Conservation (phyloP, 2,888 invertebrate species). For the Sturmia bella region DNA sequence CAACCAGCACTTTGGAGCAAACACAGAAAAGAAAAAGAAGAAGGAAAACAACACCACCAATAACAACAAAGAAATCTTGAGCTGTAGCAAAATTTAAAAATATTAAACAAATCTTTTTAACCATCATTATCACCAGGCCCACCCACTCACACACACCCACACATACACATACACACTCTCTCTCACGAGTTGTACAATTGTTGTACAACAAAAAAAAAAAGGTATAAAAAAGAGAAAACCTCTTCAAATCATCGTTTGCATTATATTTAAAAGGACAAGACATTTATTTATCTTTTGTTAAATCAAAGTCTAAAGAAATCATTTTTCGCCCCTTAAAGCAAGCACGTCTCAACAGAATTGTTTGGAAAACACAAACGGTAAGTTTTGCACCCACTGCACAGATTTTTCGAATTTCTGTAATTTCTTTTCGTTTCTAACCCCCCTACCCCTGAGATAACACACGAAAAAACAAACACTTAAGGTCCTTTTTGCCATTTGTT, state of each 20-base stretch:
- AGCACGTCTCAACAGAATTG: too few relatives aligned
- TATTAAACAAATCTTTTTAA: constrained; percentile 6
- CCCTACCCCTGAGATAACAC: neutral
- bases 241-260: constrained; percentile 13
- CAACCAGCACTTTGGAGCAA: constrained; percentile 16
- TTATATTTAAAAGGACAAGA: too few relatives aligned
- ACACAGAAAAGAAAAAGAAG: neutral
- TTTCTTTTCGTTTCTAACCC: constrained; percentile 14
- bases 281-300: too few relatives aligned
- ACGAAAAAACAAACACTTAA: constrained; percentile 55
- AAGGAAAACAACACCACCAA: neutral
- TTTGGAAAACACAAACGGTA: constrained; percentile 47
- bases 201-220: neutral
- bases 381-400: too few relatives aligned
- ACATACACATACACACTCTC: neutral
- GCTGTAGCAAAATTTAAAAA: constrained; percentile 36
- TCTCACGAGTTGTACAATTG: too few relatives aligned
- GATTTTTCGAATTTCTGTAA: neutral
- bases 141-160: constrained; percentile 2
- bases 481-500: constrained; percentile 67
- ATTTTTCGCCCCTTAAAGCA: too few relatives aligned
- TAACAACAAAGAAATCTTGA: constrained; percentile 3
- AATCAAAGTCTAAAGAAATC: too few relatives aligned
- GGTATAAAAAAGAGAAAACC: neutral
- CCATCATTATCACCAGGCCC: neutral